Evolutionary conservation across 2,888 invertebrate species (phyloP).

Genomic region (Suillia variegata): DNA sequence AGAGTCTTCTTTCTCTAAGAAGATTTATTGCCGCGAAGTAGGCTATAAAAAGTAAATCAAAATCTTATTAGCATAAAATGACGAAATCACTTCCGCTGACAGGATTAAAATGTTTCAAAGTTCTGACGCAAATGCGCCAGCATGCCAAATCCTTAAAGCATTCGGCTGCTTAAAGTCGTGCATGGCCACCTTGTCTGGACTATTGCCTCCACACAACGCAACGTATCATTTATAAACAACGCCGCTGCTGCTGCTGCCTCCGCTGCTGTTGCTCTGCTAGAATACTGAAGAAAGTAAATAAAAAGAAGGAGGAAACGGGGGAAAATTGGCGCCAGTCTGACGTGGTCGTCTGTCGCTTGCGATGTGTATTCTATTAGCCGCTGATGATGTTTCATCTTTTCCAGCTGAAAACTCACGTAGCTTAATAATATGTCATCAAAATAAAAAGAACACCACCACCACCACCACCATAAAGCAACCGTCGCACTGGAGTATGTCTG

Average conservation of each 20-base stretch:
- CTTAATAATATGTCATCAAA: conserved; percentile 25
- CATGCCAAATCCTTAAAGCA: background rate
- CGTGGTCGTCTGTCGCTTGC: conserved; percentile 6
- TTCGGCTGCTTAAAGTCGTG: background rate
- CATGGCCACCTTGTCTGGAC: background rate
- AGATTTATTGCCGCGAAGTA: background rate
- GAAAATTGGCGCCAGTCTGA: conserved; percentile 21
- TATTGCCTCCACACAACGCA: background rate
- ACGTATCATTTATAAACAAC: background rate
- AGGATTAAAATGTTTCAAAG: conserved; percentile 4
- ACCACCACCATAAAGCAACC: background rate
- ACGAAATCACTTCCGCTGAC: conserved; percentile 8
- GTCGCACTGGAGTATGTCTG: background rate
- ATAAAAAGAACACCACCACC: conserved; percentile 1
- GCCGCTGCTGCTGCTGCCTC: background rate
- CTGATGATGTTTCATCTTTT: conserved; percentile 28
- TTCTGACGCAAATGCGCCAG: background rate
- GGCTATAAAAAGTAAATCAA: conserved; percentile 17
- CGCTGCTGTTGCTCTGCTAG: too few relatives aligned
- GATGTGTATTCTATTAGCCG: background rate
- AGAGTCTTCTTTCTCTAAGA: too few relatives aligned
- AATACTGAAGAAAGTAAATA: background rate
- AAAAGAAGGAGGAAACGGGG: background rate
- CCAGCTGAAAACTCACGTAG: conserved; percentile 28
- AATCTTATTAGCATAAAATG: conserved; percentile 18